Evolutionary conservation across 2,797 vertebrate species (phyloP).

Genomic region (Micromesistius poutassou): DNA sequence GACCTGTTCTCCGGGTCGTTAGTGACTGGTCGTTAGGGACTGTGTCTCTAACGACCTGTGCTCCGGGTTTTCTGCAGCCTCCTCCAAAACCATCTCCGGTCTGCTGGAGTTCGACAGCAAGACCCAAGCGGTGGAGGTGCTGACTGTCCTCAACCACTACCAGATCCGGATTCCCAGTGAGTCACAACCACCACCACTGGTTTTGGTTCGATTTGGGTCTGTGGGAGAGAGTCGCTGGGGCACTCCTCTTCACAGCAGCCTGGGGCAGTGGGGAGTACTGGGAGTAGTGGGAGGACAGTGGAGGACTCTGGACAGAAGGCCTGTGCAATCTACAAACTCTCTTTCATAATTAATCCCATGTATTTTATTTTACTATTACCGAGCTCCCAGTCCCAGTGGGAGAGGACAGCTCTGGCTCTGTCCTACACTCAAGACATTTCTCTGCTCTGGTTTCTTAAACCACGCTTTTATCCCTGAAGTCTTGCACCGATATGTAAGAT

Average conservation of each 20-base stretch:
- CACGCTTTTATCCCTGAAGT: background rate
- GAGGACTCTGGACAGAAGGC: background rate
- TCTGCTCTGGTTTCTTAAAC: background rate
- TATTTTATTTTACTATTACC: background rate
- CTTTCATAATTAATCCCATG: background rate
- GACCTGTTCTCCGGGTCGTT: no score
- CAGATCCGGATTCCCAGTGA: slow-evolving; percentile 98
- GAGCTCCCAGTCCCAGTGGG: background rate
- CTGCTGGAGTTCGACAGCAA: slow-evolving; percentile 94
- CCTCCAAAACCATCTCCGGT: slow-evolving; percentile 94
- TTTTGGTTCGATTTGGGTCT: background rate
- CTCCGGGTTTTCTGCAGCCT: slow-evolving; percentile 67
- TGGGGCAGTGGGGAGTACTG: background rate
- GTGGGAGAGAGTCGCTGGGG: background rate
- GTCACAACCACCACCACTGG: slow-evolving; percentile 37
- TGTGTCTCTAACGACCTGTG: no score
- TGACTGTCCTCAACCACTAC: slow-evolving; percentile 98
- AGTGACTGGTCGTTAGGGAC: no score
- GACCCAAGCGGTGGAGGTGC: slow-evolving; percentile 93
- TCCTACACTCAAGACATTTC: background rate
- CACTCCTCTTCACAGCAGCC: background rate
- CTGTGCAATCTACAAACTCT: background rate
- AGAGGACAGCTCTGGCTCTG: background rate
- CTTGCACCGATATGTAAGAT: no score
- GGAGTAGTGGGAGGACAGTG: background rate